Base-by-base conservation (phyloP, 2,797 vertebrate genomes). In the Notolabrus celidotus region DNA sequence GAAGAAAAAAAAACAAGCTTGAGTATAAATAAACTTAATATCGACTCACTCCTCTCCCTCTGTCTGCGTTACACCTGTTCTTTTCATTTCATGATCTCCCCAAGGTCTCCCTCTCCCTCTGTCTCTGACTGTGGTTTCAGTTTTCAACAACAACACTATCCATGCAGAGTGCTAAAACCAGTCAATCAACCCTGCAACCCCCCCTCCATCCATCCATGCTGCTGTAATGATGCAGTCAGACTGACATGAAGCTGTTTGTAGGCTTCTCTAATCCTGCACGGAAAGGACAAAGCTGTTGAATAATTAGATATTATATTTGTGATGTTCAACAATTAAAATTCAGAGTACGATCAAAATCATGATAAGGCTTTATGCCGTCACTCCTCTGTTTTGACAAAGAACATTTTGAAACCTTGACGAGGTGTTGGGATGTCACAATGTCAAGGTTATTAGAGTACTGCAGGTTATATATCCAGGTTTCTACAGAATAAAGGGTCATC, bases 11-110 rank as follows among this genome's bases (percentile, higher is more conserved):
- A 74, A 74, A 66, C 65, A 75, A 67, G 80, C 75, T 84, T 75
- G 77, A 80, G 83, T 91, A 87, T 93, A 92, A 93, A 93, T 90
- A 91, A 86, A 83, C 72, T 84, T 86, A 75, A 90, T 87, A 90
- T 90, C 25, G 29, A 68, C 64, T 72, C 50, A 4, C 80, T 84
- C 74, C 72, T 74, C 80, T 73, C 71, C 46, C 66, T 78, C 75
- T 76, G 71, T 82, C 74, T 76, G 82, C 76, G 56, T 62, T 87
- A 79, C 84, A 90, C 87, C 87, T 88, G 78, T 90, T 88, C 85
- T 71, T 81, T 89, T 86, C 82, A 85, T 73, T 79, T 84, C 65
- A 71, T 82, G 84, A 59, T 80, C 63, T 88, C 84, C 85, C 88
- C 85, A 91, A 91, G 87, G 89, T 88, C 90, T 89, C 82, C 54